These are phyloP conservation scores for Harpagoxenus sublaevis DNA, from an alignment of 2,888 invertebrate species.

Conservation along the genomic window DNA sequence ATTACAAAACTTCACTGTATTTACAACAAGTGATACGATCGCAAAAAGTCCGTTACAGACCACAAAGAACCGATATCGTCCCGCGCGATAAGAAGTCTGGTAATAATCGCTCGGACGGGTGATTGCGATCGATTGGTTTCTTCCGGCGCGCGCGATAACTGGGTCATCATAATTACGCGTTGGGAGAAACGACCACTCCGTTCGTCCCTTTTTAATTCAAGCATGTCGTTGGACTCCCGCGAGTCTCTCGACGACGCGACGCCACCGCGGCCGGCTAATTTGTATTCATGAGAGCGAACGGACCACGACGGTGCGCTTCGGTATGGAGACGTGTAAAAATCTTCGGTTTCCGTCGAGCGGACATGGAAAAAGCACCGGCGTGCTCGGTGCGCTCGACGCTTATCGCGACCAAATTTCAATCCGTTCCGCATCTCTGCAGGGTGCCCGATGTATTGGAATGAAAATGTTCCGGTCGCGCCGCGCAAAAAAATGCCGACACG, in stretches of 20 bases:
- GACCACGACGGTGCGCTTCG: constrained; percentile 31
- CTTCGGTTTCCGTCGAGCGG: constrained; percentile 33
- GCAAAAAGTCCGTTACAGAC: background rate
- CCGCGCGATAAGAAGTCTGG: constrained; percentile 15
- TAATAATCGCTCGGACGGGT: constrained; percentile 14
- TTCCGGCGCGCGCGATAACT: constrained; percentile 46
- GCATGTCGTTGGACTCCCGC: constrained; percentile 40
- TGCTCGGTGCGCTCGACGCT: constrained; percentile 54
- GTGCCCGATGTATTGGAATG: background rate
- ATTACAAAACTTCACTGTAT: no score
- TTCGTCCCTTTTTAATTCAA: constrained; percentile 57
- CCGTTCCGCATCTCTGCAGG: constrained; percentile 43
- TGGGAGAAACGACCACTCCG: constrained; percentile 38
- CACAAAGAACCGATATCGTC: background rate
- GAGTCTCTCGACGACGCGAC: constrained; percentile 3
- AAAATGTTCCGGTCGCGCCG: constrained; percentile 12
- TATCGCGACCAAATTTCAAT: constrained; percentile 69
- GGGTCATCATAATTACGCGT: constrained; percentile 65
- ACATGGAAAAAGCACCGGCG: constrained; percentile 45
- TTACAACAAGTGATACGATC: background rate
- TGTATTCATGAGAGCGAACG: constrained; percentile 62
- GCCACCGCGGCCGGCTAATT: constrained; percentile 55
- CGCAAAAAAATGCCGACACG: background rate
- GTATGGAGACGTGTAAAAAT: constrained; percentile 60
- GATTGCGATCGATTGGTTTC: constrained; percentile 66